Conservation (phyloP, 1,140 invertebrate species). For the Drosophila cardini region DNA sequence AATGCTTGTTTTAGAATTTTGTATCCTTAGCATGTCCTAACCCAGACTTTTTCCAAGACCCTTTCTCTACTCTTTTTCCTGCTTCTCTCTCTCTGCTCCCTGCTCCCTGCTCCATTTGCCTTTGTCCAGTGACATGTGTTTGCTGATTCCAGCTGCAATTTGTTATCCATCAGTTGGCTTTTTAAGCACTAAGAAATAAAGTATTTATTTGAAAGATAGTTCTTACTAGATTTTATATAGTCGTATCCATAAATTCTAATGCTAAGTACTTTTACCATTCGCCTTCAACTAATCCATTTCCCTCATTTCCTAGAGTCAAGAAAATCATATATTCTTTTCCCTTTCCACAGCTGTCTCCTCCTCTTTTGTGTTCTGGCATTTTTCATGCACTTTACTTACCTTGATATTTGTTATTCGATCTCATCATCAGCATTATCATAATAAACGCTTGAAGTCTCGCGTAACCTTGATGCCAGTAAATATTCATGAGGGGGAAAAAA, state of each 20-base stretch:
- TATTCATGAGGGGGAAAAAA: conserved; percentile 1
- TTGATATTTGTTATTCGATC: conserved; percentile 37
- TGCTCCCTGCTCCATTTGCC: not conserved
- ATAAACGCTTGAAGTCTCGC: conserved; percentile 20
- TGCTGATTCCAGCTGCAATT: conserved; percentile 55
- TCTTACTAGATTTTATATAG: no score
- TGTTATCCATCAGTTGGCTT: conserved; percentile 60
- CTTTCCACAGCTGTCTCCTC: not conserved
- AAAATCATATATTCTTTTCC: not conserved
- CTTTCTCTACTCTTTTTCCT: no score
- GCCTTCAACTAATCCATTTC: not conserved
- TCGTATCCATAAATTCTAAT: no score
- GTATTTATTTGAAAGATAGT: not conserved
- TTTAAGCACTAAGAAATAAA: conserved; percentile 26
- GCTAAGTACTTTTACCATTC: no score
- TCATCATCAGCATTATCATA: conserved; percentile 33
- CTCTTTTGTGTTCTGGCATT: not conserved
- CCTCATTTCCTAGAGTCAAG: no score
- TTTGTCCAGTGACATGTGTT: conserved; percentile 9
- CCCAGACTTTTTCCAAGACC: no score
- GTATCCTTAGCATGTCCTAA: conserved; percentile 12
- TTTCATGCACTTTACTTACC: not conserved
- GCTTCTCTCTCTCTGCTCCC: not conserved
- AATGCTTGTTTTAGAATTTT: conserved; percentile 39
- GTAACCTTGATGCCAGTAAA: conserved; percentile 28